Percentiles rank a stretch among this genome's conserved stretches.
These are phyloP conservation scores for Margaritifera margaritifera DNA, from an alignment of 2,888 invertebrate species.

Conservation along the genomic window DNA sequence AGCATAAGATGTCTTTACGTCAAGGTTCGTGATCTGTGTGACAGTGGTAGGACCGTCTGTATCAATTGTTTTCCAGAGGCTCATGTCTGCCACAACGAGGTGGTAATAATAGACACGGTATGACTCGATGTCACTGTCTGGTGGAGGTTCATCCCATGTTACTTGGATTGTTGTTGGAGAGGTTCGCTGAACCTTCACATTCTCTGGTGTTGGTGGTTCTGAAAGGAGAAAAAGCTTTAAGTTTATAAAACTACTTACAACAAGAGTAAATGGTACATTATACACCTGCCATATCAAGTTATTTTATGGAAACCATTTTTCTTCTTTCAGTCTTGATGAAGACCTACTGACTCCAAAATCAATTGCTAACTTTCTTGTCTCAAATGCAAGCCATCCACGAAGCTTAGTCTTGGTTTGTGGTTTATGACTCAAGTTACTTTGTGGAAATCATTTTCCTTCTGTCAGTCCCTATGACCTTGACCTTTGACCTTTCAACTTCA, in stretches of 20 bases:
- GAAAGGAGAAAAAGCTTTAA: constrained; percentile 73
- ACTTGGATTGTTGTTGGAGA: constrained; percentile 93
- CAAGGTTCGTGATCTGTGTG: constrained; percentile 60
- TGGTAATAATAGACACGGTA: constrained; percentile 69
- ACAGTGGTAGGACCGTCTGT: constrained; percentile 63
- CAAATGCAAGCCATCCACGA: no score
- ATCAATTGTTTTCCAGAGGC: constrained; percentile 64
- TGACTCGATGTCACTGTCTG: constrained; percentile 62
- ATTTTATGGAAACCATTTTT: constrained; percentile 1
- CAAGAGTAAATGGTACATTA: background rate
- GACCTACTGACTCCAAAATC: no score
- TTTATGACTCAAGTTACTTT: no score
- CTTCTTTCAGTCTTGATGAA: background rate
- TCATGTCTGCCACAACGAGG: constrained; percentile 59
- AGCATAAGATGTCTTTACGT: constrained; percentile 60
- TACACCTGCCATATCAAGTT: background rate
- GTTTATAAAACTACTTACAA: background rate
- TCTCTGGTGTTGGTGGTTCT: constrained; percentile 93
- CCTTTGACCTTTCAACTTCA: no score
- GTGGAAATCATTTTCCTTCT: no score
- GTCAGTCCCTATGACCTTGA: no score
- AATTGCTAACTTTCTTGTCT: no score
- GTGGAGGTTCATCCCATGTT: constrained; percentile 76
- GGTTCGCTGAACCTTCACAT: constrained; percentile 94
- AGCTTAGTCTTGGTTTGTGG: no score